Base-by-base conservation (phyloP, 2,888 invertebrate species). In the Scotopteryx bipunctaria region DNA sequence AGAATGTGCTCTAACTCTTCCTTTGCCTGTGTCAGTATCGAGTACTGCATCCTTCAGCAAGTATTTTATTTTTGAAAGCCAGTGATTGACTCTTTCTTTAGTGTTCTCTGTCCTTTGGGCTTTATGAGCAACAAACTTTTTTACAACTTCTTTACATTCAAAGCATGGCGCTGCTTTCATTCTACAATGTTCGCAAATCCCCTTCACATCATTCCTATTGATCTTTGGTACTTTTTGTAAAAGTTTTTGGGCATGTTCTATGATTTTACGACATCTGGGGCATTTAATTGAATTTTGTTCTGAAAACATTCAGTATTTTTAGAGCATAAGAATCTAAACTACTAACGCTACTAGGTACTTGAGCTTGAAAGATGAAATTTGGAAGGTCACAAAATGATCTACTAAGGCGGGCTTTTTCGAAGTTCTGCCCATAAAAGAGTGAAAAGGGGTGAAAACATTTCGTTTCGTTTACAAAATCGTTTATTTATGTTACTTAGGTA, bases 101-200 rank as follows among this genome's bases (percentile, higher is more conserved):
- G 49, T 50, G 57, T 49, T 62, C 66, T 73, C 57, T 61, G 59
- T 58, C 67, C 53, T 37, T 71, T 66, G 55, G 69, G 33, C 66
- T 75, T 66, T 64, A 53, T 57, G 35, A 57, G 44, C 25, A 67
- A 60, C 23, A 77, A 82, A 76, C 64, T 75, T 63, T 59, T 76
- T 65, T 8, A 73, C 57, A 53, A 73, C 61, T 66, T 79, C 57
- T 61, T 78, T 43, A 65, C 84, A 75, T 70, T 73, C 19, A 66
- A 66, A 37, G 71, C 85, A 71, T 67, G 76, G 51, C 62, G 69
- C 41, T 15, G 45, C 32, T 64, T 69, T 69, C 5, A 45, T 52
- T 41, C 57, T 70, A 60, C 86, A 86, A 53, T 80, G 77, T 23
- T 78, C 68, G 54, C 86, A 86, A 51, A 86, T 62, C 25, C 76